Conservation (phyloP, 30 jellyfish, hydroid and myxozoan species). For the Hydractinia echinata region DNA sequence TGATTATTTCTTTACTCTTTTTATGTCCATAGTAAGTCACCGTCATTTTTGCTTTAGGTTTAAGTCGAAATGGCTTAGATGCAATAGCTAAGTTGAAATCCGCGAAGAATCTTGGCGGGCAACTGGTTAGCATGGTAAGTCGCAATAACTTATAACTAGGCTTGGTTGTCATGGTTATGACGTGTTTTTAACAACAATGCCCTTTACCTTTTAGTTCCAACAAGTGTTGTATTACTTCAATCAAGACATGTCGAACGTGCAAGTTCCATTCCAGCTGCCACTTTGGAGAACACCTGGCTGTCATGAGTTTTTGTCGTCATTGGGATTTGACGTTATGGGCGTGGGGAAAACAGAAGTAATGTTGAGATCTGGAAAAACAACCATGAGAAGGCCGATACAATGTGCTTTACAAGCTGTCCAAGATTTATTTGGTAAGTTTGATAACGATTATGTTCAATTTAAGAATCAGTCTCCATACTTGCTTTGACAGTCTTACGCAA, state of each 20-base stretch:
- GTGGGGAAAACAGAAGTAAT: conserved; percentile 89
- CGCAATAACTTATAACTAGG: not conserved
- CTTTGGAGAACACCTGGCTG: conserved; percentile 97
- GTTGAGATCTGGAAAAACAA: conserved; percentile 82
- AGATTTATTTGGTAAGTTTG: conserved; percentile 71
- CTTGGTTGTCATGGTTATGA: not conserved
- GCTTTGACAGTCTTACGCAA: too few relatives aligned
- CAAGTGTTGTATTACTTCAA: conserved; percentile 78
- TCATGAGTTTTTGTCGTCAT: conserved; percentile 93
- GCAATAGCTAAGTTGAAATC: conserved; percentile 88
- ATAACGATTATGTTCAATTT: too few relatives aligned
- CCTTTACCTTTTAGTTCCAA: conserved; percentile 56
- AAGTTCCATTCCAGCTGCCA: conserved; percentile 67
- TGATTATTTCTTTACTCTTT: too few relatives aligned
- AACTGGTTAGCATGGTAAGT: conserved; percentile 64
- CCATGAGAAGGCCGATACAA: conserved; percentile 79
- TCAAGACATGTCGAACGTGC: conserved; percentile 81
- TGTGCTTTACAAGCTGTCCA: conserved; percentile 92
- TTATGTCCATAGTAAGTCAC: too few relatives aligned
- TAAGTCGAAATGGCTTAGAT: conserved; percentile 79
- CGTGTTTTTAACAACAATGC: not conserved
- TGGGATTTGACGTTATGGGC: conserved; percentile 94
- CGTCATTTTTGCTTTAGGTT: conserved; percentile 38
- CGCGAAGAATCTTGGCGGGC: conserved; percentile 61
- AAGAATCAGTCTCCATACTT: too few relatives aligned